A percentile compares a stretch with the other conserved stretches of the same genome.
Evolutionary conservation across 2,888 invertebrate species (phyloP).

Genomic region (Cyrtodaria siliqua): DNA sequence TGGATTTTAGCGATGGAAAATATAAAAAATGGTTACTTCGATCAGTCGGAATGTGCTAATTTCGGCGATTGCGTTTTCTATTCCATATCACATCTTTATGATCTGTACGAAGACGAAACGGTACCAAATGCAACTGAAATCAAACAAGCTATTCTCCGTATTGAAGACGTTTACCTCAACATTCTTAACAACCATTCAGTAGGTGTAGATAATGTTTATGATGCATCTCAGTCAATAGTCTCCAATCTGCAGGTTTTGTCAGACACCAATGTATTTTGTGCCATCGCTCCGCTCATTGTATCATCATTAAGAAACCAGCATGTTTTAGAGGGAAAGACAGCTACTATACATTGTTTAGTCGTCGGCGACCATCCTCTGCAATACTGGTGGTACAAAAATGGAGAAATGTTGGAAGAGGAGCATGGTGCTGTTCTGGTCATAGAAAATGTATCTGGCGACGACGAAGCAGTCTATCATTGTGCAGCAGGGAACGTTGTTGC

Average conservation of each 20-base stretch:
- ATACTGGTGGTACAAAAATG: constrained; percentile 39
- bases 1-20: constrained; percentile 44
- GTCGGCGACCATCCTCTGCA: constrained; percentile 22
- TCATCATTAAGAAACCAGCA: constrained; percentile 20
- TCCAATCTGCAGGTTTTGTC: constrained; percentile 11
- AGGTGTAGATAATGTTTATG: constrained; percentile 1
- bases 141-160: constrained; percentile 1
- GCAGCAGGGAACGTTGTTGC: constrained; percentile 50
- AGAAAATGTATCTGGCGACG: constrained; percentile 5
- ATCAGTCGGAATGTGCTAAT: constrained; percentile 8
- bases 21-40: constrained; percentile 11
- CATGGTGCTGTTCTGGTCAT: background rate
- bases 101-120: constrained; percentile 21
- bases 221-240: background rate
- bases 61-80: constrained; percentile 38
- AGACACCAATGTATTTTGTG: constrained; percentile 33
- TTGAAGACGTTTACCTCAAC: constrained; percentile 28
- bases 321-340: constrained; percentile 9
- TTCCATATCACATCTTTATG: constrained; percentile 24
- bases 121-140: constrained; percentile 21
- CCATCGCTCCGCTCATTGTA: constrained; percentile 32
- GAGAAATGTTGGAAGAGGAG: constrained; percentile 5
- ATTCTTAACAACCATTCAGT: constrained; percentile 18
- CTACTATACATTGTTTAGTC: constrained; percentile 24
- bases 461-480: constrained; percentile 27